These are phyloP conservation scores for Scomberomorus guttatus DNA, from an alignment of 2,797 vertebrate genomes.

Conservation along the genomic window DNA sequence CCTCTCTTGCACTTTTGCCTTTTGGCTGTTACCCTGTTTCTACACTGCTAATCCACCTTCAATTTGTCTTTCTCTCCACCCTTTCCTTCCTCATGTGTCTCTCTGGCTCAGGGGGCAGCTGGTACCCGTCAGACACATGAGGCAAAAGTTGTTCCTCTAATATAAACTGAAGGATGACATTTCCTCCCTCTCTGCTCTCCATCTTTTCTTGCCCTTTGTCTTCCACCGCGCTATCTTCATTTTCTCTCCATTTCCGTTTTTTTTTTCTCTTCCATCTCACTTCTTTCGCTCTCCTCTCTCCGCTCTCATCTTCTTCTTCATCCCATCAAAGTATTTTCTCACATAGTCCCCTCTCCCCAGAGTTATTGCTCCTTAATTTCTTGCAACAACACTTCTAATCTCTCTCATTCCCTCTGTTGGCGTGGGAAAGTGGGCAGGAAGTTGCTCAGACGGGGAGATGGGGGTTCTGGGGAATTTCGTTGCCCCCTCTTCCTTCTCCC, in stretches of 20 bases:
- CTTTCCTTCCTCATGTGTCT: background rate
- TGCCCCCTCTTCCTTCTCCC: slow-evolving; percentile 35
- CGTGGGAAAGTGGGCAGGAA: slow-evolving; percentile 80
- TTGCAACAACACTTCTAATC: slow-evolving; percentile 69
- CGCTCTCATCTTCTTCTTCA: background rate
- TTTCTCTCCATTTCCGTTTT: background rate
- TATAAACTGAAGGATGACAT: slow-evolving; percentile 71
- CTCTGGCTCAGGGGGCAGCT: slow-evolving; percentile 51
- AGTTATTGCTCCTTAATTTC: slow-evolving; percentile 56
- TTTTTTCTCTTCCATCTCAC: too few species aligned
- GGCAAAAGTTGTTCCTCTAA: slow-evolving; percentile 54
- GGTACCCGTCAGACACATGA: slow-evolving; percentile 57
- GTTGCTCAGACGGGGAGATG: slow-evolving; percentile 67
- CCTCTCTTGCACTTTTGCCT: slow-evolving; percentile 10
- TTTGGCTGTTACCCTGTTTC: slow-evolving; percentile 15
- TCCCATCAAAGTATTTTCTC: slow-evolving; percentile 38
- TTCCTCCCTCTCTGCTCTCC: slow-evolving; percentile 58
- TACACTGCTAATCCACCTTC: slow-evolving; percentile 38
- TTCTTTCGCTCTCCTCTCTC: background rate
- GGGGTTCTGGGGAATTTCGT: slow-evolving; percentile 66
- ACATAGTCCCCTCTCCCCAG: slow-evolving; percentile 9
- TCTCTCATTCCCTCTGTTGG: slow-evolving; percentile 34
- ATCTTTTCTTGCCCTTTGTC: slow-evolving; percentile 20
- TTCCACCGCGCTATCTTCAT: background rate
- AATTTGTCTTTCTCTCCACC: slow-evolving; percentile 14